phyloP scores from a whole-genome alignment of 2,888 invertebrate genomes.

The Boloria selene region DNA sequence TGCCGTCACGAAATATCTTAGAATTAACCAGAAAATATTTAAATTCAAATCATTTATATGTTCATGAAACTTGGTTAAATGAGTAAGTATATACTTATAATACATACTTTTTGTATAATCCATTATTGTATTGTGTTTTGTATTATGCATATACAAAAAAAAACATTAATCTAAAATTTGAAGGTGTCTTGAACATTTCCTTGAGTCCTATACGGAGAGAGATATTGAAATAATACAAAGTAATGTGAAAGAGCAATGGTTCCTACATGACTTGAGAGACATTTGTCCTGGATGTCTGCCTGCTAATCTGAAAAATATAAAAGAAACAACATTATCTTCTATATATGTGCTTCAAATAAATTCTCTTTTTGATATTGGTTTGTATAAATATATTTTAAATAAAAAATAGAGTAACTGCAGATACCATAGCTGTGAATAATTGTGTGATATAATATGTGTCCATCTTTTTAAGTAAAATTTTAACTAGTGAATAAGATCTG shows the following conservation, averaged over 20 bases:
- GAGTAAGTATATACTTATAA: neutral
- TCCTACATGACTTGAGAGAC: constrained; percentile 6
- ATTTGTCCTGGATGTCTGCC: constrained; percentile 7
- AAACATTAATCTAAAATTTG: neutral
- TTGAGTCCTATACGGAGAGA: neutral
- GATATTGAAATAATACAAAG: constrained; percentile 2
- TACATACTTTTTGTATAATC: neutral
- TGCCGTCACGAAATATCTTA: neutral
- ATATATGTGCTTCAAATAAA: constrained; percentile 14
- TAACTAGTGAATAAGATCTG: neutral
- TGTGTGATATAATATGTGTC: neutral
- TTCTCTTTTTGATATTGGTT: constrained; percentile 16
- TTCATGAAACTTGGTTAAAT: constrained; percentile 7
- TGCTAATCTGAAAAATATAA: neutral
- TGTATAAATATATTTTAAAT: neutral
- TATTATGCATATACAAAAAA: neutral
- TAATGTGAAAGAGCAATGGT: constrained; percentile 13
- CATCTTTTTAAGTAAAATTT: neutral
- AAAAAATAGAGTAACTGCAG: too few relatives aligned
- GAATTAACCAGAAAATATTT: constrained; percentile 4
- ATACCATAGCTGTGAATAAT: too few relatives aligned
- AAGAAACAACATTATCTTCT: constrained; percentile 3
- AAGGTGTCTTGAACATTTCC: constrained; percentile 9
- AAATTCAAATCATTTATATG: constrained; percentile 8
- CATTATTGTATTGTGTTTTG: neutral